phyloP scores from a whole-genome alignment of 2,888 invertebrate genomes.

The Lasiommata megera region DNA sequence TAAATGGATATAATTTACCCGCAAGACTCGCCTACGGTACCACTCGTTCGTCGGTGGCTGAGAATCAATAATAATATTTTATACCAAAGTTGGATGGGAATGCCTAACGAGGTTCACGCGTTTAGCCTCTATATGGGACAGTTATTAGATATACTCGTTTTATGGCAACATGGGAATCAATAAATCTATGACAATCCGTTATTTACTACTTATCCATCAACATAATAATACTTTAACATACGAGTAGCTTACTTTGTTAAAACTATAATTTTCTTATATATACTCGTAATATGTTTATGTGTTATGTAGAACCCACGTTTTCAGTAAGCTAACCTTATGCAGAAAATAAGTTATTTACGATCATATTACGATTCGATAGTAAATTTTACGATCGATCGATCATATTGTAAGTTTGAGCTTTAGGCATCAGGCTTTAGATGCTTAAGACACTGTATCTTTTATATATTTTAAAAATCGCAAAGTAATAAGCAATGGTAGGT shows the following conservation, averaged over 20 bases:
- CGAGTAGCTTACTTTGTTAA: too few relatives aligned
- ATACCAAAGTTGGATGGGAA: conserved; percentile 2
- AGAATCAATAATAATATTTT: conserved; percentile 11
- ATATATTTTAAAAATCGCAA: too few relatives aligned
- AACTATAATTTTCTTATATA: too few relatives aligned
- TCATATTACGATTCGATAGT: too few relatives aligned
- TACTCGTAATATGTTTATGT: too few relatives aligned
- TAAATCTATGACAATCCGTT: conserved; percentile 1
- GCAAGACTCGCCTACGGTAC: neutral
- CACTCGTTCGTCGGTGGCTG: neutral
- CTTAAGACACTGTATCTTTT: too few relatives aligned
- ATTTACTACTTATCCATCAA: neutral
- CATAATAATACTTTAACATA: neutral
- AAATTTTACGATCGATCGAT: too few relatives aligned
- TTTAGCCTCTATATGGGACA: conserved; percentile 4
- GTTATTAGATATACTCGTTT: conserved; percentile 8
- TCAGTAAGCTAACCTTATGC: too few relatives aligned
- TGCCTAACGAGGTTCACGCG: neutral
- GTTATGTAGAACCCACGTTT: too few relatives aligned
- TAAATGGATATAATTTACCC: neutral
- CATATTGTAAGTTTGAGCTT: too few relatives aligned
- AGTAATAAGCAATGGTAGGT: neutral
- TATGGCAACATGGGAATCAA: neutral
- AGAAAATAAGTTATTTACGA: too few relatives aligned
- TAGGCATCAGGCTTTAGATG: too few relatives aligned